Evolutionary conservation across 2,888 invertebrate genomes (phyloP), one percentile per base, ranked within the genome.

Genomic region (Oscheius sp.): DNA sequence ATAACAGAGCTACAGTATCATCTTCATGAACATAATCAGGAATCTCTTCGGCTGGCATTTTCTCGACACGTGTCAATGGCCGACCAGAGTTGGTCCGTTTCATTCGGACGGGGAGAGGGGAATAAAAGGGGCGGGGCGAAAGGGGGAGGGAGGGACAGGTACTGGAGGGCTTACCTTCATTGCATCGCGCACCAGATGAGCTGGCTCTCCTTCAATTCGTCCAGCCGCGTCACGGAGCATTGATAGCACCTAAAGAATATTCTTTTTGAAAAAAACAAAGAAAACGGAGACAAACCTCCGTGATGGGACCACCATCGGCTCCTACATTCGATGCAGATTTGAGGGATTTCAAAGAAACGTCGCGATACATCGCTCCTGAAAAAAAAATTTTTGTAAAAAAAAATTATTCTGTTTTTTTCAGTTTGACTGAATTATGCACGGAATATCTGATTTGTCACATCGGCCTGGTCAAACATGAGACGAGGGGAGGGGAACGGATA

Each of bases 231-330:
- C 81, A 17, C 73, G 67, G 17, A 83, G 65, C 63, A 81, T 73
- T 44, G 77, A 70, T 24, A 83, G 64, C 9, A n/a, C n/a, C n/a
- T n/a, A n/a, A n/a, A n/a, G n/a, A n/a, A n/a, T n/a, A n/a, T n/a
- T n/a, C n/a, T n/a, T n/a, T n/a, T n/a, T n/a, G n/a, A n/a, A n/a
- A n/a, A n/a, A n/a, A n/a, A n/a, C n/a, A n/a, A n/a, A n/a, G n/a
- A n/a, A n/a, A n/a, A n/a, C n/a, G n/a, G n/a, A n/a, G n/a, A n/a
- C n/a, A n/a, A n/a, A 81, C 81, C 72, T 84, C 84, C 6, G 82
- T 80, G 54, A 84, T 84, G 12, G 84, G 84, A 1, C 83, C 83
- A 1, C 44, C 44, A 20, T 54, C 54, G 24, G 84, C 83, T 45
- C 80, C 78, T 12, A 80, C 75, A 36, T 79, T 83, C 56, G 73